Percentiles rank a stretch among this genome's conserved stretches.
Conservation (phyloP, 2,888 invertebrate species). For the Agelastica alni region DNA sequence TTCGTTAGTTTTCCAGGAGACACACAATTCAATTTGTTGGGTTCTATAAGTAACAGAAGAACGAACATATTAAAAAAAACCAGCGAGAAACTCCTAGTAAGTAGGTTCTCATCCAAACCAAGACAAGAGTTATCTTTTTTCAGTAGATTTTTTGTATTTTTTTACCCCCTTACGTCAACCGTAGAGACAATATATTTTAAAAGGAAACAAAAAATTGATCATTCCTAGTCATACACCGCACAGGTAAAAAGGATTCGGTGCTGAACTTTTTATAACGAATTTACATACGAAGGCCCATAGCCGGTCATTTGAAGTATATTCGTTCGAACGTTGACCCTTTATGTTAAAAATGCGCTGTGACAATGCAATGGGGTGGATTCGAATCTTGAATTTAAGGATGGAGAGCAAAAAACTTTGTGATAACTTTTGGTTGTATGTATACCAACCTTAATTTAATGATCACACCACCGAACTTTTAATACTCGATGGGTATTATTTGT, state of each 20-base stretch:
- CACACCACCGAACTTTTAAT: no score
- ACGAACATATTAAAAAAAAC: no score
- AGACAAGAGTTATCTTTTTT: conserved; percentile 31
- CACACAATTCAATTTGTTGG: no score
- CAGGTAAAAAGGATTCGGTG: conserved; percentile 29
- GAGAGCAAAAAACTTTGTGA: conserved; percentile 1
- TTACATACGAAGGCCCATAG: conserved; percentile 40
- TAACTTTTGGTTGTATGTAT: no score
- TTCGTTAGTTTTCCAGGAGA: no score
- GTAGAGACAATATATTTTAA: conserved; percentile 23
- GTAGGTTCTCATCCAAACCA: conserved; percentile 26
- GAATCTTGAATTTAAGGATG: conserved; percentile 1
- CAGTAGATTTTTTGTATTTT: conserved; percentile 24
- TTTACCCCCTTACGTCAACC: conserved; percentile 29
- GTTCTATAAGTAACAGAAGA: no score
- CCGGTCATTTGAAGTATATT: conserved; percentile 38
- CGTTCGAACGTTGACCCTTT: conserved; percentile 39
- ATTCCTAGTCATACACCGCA: conserved; percentile 25
- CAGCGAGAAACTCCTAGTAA: conserved; percentile 3
- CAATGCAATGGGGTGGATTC: conserved; percentile 26
- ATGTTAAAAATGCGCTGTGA: no score
- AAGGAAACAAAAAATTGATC: conserved; percentile 29
- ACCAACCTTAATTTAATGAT: no score
- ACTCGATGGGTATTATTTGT: no score
- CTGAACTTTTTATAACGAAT: conserved; percentile 36